These are phyloP conservation scores for Coreius guichenoti DNA, from an alignment of 2,797 vertebrate genomes.

Conservation along the genomic window DNA sequence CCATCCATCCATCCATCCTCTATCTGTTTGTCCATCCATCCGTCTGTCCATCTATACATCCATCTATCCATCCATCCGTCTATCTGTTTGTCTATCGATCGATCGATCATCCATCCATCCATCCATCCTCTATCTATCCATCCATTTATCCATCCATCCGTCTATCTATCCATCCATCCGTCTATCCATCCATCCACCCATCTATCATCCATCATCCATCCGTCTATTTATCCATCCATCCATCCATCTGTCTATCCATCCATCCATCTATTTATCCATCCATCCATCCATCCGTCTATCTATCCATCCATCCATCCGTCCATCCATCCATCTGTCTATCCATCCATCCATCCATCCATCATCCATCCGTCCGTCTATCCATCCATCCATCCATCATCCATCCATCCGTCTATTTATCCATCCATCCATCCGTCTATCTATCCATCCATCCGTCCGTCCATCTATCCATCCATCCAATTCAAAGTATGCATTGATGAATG, in stretches of 20 bases:
- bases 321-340: rapidly evolving
- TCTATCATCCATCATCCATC: rapidly evolving
- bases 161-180: rapidly evolving
- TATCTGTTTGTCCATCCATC: rapidly evolving
- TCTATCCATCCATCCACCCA: neutral
- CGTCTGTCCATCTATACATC: neutral
- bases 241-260: neutral
- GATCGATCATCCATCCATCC: rapidly evolving
- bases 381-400: rapidly evolving
- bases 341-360: rapidly evolving
- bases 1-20: neutral
- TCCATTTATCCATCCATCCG: rapidly evolving
- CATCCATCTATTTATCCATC: rapidly evolving
- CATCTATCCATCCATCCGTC: rapidly evolving
- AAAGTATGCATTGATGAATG: neutral
- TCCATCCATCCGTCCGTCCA: rapidly evolving
- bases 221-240: rapidly evolving
- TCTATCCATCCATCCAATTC: neutral
- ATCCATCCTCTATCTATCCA: rapidly evolving
- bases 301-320: rapidly evolving
- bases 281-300: neutral
- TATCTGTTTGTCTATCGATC: rapidly evolving
- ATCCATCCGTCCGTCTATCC: rapidly evolving
- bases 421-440: rapidly evolving
- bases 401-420: rapidly evolving